Percentiles rank a stretch among this genome's conserved stretches.
Conservation (phyloP, 2,888 invertebrate genomes). For the Sarcophaga caerulescens region DNA sequence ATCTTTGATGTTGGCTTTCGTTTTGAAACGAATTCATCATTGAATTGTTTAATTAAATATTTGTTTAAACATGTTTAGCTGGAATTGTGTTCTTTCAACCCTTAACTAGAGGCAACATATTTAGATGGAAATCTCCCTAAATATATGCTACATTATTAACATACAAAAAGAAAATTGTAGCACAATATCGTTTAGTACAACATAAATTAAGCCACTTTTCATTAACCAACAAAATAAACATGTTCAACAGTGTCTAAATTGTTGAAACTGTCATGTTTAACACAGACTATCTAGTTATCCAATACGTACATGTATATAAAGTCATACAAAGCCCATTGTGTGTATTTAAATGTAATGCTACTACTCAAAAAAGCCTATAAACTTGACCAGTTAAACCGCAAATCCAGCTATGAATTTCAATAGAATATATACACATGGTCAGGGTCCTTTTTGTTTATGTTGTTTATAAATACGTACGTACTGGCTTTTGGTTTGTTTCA, state of each 20-base stretch:
- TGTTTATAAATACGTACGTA: neutral
- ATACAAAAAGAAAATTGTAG: neutral
- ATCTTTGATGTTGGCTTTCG: neutral
- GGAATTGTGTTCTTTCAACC: too few relatives aligned
- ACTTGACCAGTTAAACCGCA: conserved; percentile 62
- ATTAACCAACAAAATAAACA: conserved; percentile 29
- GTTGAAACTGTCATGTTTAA: conserved; percentile 56
- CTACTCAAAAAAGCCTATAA: conserved; percentile 44
- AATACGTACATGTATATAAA: neutral
- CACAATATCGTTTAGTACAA: neutral
- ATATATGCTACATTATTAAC: neutral
- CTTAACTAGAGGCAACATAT: too few relatives aligned
- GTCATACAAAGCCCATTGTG: conserved; percentile 7
- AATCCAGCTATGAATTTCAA: conserved; percentile 56
- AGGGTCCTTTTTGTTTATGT: conserved; percentile 45
- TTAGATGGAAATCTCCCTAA: neutral
- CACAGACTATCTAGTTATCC: conserved; percentile 31
- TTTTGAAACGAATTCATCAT: too few relatives aligned
- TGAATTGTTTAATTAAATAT: too few relatives aligned
- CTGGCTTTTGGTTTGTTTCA: conserved; percentile 2
- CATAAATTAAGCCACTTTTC: conserved; percentile 24
- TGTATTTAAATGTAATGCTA: neutral
- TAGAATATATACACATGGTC: conserved; percentile 46
- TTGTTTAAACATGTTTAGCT: too few relatives aligned
- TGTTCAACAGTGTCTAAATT: conserved; percentile 35